Evolutionary conservation across 2,888 invertebrate genomes (phyloP).

Genomic region (Agriopis marginaria): DNA sequence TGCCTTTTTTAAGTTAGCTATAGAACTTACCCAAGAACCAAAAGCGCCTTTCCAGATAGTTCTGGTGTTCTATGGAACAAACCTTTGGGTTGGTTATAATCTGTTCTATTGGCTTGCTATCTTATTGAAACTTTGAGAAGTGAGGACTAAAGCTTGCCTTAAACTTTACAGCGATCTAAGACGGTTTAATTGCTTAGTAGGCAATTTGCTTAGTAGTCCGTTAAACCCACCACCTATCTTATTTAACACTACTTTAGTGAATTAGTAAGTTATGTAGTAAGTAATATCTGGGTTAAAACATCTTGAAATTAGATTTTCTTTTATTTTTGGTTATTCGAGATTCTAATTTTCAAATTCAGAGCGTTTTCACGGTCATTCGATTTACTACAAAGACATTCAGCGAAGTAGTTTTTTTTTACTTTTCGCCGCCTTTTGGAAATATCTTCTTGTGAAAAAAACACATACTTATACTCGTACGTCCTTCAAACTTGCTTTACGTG

Average conservation of each 20-base stretch:
- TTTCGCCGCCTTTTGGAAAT: no score
- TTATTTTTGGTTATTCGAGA: no score
- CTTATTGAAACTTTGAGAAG: constrained; percentile 23
- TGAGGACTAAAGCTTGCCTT: constrained; percentile 8
- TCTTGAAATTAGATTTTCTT: neutral
- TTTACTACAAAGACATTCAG: no score
- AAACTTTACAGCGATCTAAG: constrained; percentile 13
- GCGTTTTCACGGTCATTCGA: no score
- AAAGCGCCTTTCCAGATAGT: neutral
- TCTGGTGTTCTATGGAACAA: neutral
- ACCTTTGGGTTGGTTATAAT: constrained; percentile 39
- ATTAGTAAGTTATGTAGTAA: neutral
- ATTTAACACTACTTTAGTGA: constrained; percentile 13
- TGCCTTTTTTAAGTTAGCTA: no score
- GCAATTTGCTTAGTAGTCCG: constrained; percentile 10
- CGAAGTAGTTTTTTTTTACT: no score
- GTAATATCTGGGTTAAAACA: neutral
- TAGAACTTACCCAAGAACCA: neutral
- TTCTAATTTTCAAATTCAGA: no score
- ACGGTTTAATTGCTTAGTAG: constrained; percentile 16
- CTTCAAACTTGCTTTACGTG: no score
- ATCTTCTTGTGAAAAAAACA: no score
- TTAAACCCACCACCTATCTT: constrained; percentile 9
- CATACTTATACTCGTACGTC: no score
- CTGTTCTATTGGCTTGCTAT: constrained; percentile 26